Conservation (phyloP, 2,113 vertebrate genomes). For the Hippocampus barbouri region DNA sequence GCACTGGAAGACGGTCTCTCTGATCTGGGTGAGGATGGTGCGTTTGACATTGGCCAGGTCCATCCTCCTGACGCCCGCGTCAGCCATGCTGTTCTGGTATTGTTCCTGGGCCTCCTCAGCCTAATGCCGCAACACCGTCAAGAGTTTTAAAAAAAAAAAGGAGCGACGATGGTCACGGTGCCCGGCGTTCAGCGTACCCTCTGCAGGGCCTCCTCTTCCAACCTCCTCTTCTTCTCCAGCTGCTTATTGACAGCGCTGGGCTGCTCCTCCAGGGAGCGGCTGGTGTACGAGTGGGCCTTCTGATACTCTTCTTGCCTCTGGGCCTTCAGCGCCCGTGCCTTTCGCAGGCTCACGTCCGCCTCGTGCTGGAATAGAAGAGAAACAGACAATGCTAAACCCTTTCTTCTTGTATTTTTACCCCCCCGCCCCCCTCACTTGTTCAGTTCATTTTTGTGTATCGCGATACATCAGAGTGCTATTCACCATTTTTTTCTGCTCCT, state of each 20-base stretch:
- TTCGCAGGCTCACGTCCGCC: conserved; percentile 79
- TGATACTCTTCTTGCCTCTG: conserved; percentile 91
- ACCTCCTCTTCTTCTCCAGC: conserved; percentile 84
- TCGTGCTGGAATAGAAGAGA: conserved; percentile 77
- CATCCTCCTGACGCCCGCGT: conserved; percentile 79
- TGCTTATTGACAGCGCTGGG: conserved; percentile 76
- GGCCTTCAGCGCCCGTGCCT: conserved; percentile 78
- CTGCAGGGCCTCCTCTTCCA: conserved; percentile 90
- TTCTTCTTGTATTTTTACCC: background rate
- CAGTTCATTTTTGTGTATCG: background rate
- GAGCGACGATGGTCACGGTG: background rate
- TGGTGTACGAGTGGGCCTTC: conserved; percentile 81
- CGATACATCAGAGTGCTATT: conserved; percentile 1
- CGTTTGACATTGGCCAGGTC: conserved; percentile 83
- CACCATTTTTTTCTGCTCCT: conserved; percentile 94
- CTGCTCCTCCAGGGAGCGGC: conserved; percentile 87
- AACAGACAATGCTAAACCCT: background rate
- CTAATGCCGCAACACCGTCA: conserved; percentile 53
- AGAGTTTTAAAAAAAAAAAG: background rate
- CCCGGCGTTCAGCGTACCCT: conserved; percentile 70
- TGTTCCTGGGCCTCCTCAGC: conserved; percentile 90
- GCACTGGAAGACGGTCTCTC: conserved; percentile 91
- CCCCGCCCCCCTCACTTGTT: too few relatives aligned
- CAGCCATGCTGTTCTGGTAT: conserved; percentile 83
- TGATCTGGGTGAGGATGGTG: conserved; percentile 84